Base-by-base conservation (phyloP, 2,113 vertebrate genomes). In the Cyprinodon brontotheroides region DNA sequence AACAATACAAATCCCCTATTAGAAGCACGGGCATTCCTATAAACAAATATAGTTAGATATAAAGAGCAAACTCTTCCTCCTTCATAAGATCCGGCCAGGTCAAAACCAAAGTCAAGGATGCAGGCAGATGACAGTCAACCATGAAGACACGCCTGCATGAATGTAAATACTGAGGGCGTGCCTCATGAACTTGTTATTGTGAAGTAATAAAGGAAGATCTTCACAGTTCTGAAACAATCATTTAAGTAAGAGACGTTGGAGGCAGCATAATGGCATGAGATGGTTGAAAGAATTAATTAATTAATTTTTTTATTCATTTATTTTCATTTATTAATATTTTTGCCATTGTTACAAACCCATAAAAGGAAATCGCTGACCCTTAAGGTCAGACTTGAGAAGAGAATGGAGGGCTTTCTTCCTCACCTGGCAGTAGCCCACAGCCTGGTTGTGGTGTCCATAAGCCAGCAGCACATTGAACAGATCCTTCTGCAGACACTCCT, bases 391-490 rank as follows among this genome's bases (percentile, higher is more conserved):
- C 3, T 29, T 37, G 29, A 61, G 37, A 38, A 15, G 7, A 29
- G 4, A 62, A 17, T 37, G 36, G 4, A 61, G 29, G 8, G 47
- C 5, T 12, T 3, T 12, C 22, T 70, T n/a, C 20, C 10, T 86
- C 89, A 98, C 98, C 97, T 99, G 98, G 81, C 98, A 99, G 73
- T 99, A 99, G 0, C 98, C 98, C 75, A 99, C 96, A 2, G 80
- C 90, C 72, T 79, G 94, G 79, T 99, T 95, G 66, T 99, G 97
- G 64, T 95, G 95, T 38, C 96, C 98, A 0, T 98, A 99, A 0
- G 97, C 97, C 85, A 97, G 89, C 82, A 99, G 93, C 11, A 99
- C 95, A 0, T 97, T 97, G 92, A 93, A 96, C 80, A 99, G 92
- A 0, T 92, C 37, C 0, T 87, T 90, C 85, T 97, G 96, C 77